These are phyloP conservation scores for Aphyosemion australe DNA, from an alignment of 2,113 vertebrate species.

Conservation along the genomic window DNA sequence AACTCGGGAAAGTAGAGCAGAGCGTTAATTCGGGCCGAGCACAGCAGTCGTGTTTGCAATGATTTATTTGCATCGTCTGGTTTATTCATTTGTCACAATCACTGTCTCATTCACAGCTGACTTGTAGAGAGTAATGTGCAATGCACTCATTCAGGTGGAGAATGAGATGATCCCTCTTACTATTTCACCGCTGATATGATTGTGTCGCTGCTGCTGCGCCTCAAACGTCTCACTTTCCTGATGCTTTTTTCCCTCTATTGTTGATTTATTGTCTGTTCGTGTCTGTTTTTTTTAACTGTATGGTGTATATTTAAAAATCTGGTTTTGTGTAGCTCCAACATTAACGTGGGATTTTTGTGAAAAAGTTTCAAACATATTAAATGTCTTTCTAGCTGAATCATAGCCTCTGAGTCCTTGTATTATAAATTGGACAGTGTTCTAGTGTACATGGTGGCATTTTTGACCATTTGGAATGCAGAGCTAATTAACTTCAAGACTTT, in stretches of 20 bases:
- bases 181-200: slow-evolving; percentile 2
- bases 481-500: slow-evolving; percentile 65
- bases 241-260: background rate
- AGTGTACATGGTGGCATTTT: slow-evolving; percentile 32
- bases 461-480: slow-evolving; percentile 28
- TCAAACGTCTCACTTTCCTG: background rate
- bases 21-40: slow-evolving; percentile 7
- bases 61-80: slow-evolving; percentile 21
- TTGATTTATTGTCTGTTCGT: background rate
- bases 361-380: slow-evolving; percentile 2
- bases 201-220: background rate
- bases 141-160: slow-evolving; percentile 7
- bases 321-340: slow-evolving; percentile 24
- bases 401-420: slow-evolving; percentile 19
- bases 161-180: background rate
- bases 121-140: slow-evolving; percentile 11
- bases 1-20: slow-evolving; percentile 9
- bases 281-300: background rate
- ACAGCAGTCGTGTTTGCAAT: slow-evolving; percentile 11
- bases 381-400: slow-evolving; percentile 24
- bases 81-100: slow-evolving; percentile 19
- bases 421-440: slow-evolving; percentile 49
- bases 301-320: background rate
- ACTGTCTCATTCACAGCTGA: slow-evolving; percentile 23
- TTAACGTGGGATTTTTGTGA: background rate